Conservation (phyloP, 2,797 vertebrate genomes). For the Gadopsis bispinosus region DNA sequence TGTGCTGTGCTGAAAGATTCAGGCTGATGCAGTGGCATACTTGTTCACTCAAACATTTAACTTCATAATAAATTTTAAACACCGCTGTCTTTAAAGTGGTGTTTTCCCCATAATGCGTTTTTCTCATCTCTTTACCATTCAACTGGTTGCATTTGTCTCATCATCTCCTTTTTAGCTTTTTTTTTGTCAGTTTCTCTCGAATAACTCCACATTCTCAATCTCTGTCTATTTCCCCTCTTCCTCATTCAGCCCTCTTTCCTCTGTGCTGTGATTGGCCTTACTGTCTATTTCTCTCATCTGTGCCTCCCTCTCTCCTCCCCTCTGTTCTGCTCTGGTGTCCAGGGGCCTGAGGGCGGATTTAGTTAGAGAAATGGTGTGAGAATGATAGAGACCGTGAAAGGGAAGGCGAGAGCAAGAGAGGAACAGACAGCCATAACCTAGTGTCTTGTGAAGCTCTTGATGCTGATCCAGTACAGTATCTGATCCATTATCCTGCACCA, state of each 20-base stretch:
- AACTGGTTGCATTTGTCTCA: background rate
- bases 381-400: slow-evolving; percentile 44
- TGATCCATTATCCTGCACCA: slow-evolving; percentile 43
- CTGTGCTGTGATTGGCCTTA: slow-evolving; percentile 6
- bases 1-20: slow-evolving; percentile 25
- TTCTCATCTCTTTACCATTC: background rate
- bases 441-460: slow-evolving; percentile 49
- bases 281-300: slow-evolving; percentile 52
- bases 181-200: slow-evolving; percentile 10
- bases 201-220: slow-evolving; percentile 30
- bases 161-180: background rate
- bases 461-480: slow-evolving; percentile 44
- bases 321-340: slow-evolving; percentile 62
- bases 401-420: slow-evolving; percentile 23
- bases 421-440: slow-evolving; percentile 46
- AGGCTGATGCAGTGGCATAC: slow-evolving; percentile 12
- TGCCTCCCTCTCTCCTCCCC: slow-evolving; percentile 61
- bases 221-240: slow-evolving; percentile 26
- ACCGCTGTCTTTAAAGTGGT: background rate
- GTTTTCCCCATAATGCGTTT: background rate
- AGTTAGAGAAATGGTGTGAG: slow-evolving; percentile 57
- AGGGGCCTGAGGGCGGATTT: slow-evolving; percentile 59
- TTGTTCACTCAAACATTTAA: background rate
- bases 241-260: slow-evolving; percentile 21
- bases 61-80: background rate